Evolutionary conservation across 1,140 invertebrate species (phyloP), one percentile per base, ranked within the genome.

Genomic region (Plectrocnemia conspersa): DNA sequence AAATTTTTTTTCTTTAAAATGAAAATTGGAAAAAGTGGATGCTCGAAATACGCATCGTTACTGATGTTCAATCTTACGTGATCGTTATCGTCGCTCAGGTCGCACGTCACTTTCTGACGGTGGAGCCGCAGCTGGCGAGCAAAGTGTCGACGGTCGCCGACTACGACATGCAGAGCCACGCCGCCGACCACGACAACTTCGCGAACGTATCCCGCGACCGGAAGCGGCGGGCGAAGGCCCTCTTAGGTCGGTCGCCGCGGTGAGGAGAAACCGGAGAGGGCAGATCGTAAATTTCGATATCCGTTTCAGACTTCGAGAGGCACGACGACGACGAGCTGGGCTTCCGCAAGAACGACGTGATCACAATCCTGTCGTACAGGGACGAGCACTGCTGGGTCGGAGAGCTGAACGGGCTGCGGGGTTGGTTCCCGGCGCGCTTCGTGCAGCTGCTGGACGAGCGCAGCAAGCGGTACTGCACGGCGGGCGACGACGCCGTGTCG

Each of bases 371-470:
- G 21, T 97, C 91, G 65, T 93, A 95, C 67, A 93, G 94, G 70
- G 97, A 99, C 78, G 97, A 99, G 68, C 96, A 99, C 71, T 99
- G 97, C 71, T 99, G 97, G 97, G 87, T 98, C 57, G 97, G 97
- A 40, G 97, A 99, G 74, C 71, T 99, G 1, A 98, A 99, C 81
- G 97, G 97, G 1, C 71, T 97, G 24, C 78, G 92, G 69, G 97
- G 97, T 29, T 99, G 97, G 97, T 99, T 99, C 78, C 97, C 97
- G 15, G 96, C 97, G 4, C 93, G 97, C 75, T 98, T 97, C 80
- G 96, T 98, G 0, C 89, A 96, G 68, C 74, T 98, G 45, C 77
- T 99, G 16, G 97, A 99, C 75, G 97, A 99, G 73, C 79, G 97
- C 64, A 97, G 94, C 68, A 96, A 95, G 65, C 82, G 93, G 65